Base-by-base conservation (phyloP, 2,113 vertebrate species). In the Stomatorhinus ivindoensis region DNA sequence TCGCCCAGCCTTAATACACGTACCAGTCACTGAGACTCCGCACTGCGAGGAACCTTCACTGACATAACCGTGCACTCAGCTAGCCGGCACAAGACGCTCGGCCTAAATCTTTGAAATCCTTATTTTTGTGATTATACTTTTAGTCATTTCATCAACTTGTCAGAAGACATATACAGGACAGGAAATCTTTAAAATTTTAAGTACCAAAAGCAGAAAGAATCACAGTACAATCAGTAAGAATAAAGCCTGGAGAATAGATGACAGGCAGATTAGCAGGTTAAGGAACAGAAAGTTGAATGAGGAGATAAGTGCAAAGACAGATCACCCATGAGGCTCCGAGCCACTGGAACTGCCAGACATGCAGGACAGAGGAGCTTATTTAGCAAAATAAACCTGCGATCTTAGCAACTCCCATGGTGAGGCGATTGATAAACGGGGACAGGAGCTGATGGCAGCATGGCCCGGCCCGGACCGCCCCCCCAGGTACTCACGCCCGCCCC, bases 401-500 rank as follows among this genome's bases (percentile, higher is more conserved):
- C 61, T 69, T 69, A 31, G 1, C 61, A 69, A n/a, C 61, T 31
- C 11, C 61, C 61, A 69, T 31, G 15, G 42, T 24, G 46, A 86
- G 46, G 24, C 3, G 8, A 86, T 15, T 27, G n/a, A 51, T 46
- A 50, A 51, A 27, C 47, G n/a, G 19, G 47, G n/a, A 73, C 11
- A 88, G 4, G 55, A 53, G 55, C 24, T 31, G 10, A 35, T 13
- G 27, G 35, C 42, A 48, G 83, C 44, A n/a, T 84, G 17, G 39
- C 27, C 13, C 0, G 1, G 42, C 21, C 39, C 19, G 35, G 3
- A 42, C 42, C n/a, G n/a, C n/a, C n/a, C n/a, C 39, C 19, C 42
- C 10, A 19, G 10, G 92, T 88, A 98, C 44, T 0, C 98, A 0
- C 19, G 21, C n/a, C 21, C 39, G 0, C 19, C 11, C 31, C 19